Percentiles rank a stretch among this genome's conserved stretches.
phyloP scores from a whole-genome alignment of 1,140 invertebrate genomes.

The Scaptodrosophila lebanonensis region DNA sequence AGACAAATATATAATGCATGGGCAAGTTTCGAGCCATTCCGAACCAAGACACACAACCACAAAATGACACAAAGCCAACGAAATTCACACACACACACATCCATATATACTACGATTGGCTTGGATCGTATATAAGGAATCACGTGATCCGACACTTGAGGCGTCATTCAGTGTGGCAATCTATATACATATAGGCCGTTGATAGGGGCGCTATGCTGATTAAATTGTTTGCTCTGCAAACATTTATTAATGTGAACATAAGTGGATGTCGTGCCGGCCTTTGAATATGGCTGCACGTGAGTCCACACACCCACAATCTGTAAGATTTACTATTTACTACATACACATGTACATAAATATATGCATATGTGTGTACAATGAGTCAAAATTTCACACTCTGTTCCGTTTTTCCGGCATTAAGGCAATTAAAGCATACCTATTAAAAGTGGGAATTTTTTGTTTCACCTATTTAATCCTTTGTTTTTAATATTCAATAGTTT shows the following conservation, averaged over 20 bases:
- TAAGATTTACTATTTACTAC: no score
- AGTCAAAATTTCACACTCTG: no score
- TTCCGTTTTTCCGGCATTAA: no score
- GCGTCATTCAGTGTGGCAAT: constrained; percentile 56
- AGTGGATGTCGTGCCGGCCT: constrained; percentile 13
- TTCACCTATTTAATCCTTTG: no score
- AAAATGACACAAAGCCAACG: constrained; percentile 14
- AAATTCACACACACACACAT: constrained; percentile 24
- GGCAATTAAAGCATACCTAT: no score
- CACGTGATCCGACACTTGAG: constrained; percentile 59
- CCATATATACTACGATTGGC: constrained; percentile 1
- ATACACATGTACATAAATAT: no score
- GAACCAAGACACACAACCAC: constrained; percentile 17
- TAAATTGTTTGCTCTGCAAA: constrained; percentile 57
- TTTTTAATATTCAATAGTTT: no score
- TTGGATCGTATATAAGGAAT: constrained; percentile 33
- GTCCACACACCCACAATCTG: no score
- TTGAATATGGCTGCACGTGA: constrained; percentile 35
- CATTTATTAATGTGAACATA: constrained; percentile 37
- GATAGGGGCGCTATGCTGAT: constrained; percentile 50
- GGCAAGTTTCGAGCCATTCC: constrained; percentile 44
- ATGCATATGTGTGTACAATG: no score
- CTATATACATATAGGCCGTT: constrained; percentile 19
- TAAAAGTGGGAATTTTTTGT: no score
- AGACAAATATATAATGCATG: constrained; percentile 21